These are phyloP conservation scores for Operophtera brumata DNA, from an alignment of 2,888 invertebrate genomes.

Conservation along the genomic window DNA sequence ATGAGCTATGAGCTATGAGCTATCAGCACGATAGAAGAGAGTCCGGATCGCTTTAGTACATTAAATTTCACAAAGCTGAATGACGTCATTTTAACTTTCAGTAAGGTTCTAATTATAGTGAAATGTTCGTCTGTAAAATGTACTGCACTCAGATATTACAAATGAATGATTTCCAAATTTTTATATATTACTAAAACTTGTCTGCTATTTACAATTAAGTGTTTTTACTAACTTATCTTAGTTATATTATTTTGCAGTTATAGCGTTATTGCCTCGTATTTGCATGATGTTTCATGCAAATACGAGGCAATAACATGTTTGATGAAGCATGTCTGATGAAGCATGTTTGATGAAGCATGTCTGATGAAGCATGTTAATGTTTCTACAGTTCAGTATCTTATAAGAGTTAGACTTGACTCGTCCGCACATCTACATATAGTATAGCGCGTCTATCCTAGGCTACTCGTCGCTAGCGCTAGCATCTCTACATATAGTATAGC, in stretches of 20 bases:
- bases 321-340: too few relatives aligned
- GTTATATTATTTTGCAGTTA: constrained; percentile 8
- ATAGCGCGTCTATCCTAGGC: too few relatives aligned
- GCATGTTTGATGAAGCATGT: too few relatives aligned
- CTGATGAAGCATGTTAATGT: too few relatives aligned
- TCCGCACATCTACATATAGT: too few relatives aligned
- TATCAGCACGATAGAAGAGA: constrained; percentile 7
- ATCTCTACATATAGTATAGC: too few relatives aligned
- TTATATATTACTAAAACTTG: background rate
- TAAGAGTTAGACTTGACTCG: too few relatives aligned
- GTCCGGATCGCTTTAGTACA: background rate
- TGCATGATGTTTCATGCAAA: constrained; percentile 22
- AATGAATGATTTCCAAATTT: constrained; percentile 4
- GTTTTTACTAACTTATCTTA: background rate
- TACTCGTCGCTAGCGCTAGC: too few relatives aligned
- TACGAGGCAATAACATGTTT: too few relatives aligned
- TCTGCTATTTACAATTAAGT: constrained; percentile 7
- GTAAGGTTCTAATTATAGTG: background rate
- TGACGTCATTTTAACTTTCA: background rate
- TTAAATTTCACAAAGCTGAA: too few relatives aligned
- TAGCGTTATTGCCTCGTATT: constrained; percentile 8
- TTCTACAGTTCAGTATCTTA: constrained; percentile 8
- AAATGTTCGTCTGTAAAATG: constrained; percentile 2
- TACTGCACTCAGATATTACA: constrained; percentile 10
- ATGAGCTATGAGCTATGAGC: too few relatives aligned